Percentiles rank a stretch among this genome's conserved stretches.
These are phyloP conservation scores for Gulo gulo DNA, from an alignment of 2,113 vertebrate genomes.

Conservation along the genomic window DNA sequence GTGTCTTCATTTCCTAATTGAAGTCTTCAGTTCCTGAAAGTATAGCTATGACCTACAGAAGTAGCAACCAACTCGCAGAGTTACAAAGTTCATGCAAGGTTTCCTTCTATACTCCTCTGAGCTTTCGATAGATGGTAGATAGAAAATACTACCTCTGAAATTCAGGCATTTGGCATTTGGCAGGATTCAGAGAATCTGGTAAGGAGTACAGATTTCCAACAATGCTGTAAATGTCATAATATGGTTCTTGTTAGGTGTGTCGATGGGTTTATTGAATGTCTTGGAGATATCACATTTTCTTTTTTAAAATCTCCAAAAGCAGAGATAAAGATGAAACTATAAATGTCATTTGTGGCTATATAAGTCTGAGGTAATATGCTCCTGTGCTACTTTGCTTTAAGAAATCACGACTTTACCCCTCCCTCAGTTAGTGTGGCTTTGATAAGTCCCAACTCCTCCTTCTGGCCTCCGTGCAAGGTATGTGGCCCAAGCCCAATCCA, in stretches of 20 bases:
- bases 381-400: background rate
- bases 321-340: background rate
- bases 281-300: background rate
- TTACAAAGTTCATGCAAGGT: background rate
- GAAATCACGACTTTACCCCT: background rate
- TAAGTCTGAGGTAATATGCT: background rate
- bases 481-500: background rate
- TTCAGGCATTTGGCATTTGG: background rate
- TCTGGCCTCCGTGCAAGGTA: background rate
- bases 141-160: background rate
- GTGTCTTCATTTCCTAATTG: background rate
- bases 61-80: background rate
- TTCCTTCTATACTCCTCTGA: background rate
- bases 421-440: background rate
- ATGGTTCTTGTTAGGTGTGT: background rate
- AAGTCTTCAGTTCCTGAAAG: background rate
- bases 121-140: background rate
- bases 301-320: background rate
- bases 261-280: background rate
- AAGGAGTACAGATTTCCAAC: background rate
- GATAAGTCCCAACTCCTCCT: background rate
- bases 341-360: background rate
- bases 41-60: background rate
- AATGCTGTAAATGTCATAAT: background rate
- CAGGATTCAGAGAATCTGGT: background rate